Evolutionary conservation across 2,113 vertebrate genomes (phyloP).

Genomic region (Cnemophilus loriae): DNA sequence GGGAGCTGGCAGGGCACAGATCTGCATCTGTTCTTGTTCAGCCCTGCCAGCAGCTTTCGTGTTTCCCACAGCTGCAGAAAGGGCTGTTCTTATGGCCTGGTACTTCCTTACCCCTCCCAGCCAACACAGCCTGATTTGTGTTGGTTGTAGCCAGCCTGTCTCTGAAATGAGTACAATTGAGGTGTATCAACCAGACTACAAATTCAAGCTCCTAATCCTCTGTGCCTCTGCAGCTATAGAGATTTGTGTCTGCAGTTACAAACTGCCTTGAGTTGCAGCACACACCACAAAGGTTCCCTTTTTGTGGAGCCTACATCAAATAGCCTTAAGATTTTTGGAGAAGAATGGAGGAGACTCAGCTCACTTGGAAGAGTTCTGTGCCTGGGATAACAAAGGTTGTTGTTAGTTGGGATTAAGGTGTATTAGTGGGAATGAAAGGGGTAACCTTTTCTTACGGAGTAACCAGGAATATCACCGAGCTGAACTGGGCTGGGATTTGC

Average conservation of each 20-base stretch:
- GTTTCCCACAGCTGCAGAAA: background rate
- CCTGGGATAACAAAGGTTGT: background rate
- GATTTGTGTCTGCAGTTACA: background rate
- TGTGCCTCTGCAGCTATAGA: background rate
- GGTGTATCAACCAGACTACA: background rate
- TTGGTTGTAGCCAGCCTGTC: background rate
- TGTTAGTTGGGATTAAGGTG: conserved; percentile 2
- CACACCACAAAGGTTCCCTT: background rate
- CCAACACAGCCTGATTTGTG: fast-evolving
- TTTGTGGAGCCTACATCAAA: background rate
- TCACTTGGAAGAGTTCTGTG: background rate
- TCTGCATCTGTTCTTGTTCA: fast-evolving
- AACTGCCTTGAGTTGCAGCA: background rate
- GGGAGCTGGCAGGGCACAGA: background rate
- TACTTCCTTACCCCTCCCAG: background rate
- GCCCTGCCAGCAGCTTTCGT: background rate
- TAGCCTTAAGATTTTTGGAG: background rate
- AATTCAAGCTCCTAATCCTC: background rate
- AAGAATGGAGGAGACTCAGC: background rate
- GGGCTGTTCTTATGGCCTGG: background rate
- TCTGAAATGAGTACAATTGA: background rate
- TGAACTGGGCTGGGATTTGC: background rate
- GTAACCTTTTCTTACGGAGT: background rate
- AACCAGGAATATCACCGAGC: background rate
- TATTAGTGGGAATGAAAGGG: background rate